A percentile compares a stretch with the other conserved stretches of the same genome.
These are phyloP conservation scores for Nomada goodeniana DNA, from an alignment of 2,888 invertebrate genomes.

Conservation along the genomic window DNA sequence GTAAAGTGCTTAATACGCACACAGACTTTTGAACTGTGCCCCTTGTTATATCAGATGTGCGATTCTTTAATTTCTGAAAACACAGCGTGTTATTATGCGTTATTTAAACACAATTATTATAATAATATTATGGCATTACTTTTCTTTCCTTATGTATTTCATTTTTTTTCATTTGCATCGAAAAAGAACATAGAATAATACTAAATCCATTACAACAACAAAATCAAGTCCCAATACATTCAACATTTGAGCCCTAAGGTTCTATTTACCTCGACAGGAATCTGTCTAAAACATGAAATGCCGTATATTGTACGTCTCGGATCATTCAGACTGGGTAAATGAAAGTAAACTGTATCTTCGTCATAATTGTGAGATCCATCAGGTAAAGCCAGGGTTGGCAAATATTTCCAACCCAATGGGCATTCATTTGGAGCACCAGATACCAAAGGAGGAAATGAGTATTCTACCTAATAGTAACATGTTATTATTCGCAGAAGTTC, in stretches of 20 bases:
- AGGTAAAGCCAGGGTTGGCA: constrained; percentile 98
- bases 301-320: constrained; percentile 96
- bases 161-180: background rate
- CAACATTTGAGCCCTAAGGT: background rate
- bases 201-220: background rate
- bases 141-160: too few relatives aligned
- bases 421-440: constrained; percentile 92
- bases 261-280: constrained; percentile 92
- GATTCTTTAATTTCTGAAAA: constrained; percentile 93
- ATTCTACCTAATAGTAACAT: constrained; percentile 89
- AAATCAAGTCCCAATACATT: background rate
- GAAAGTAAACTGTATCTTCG: constrained; percentile 98
- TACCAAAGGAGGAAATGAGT: constrained; percentile 95
- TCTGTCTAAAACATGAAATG: constrained; percentile 98
- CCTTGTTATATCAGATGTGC: constrained; percentile 97
- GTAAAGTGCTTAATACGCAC: constrained; percentile 95
- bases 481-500: background rate
- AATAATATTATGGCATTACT: too few relatives aligned
- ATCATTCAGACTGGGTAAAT: constrained; percentile 94
- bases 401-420: constrained; percentile 96
- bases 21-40: constrained; percentile 99
- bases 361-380: constrained; percentile 99
- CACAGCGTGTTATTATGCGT: background rate
- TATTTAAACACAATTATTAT: background rate
- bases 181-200: background rate